Conservation (phyloP, 2,888 invertebrate genomes). For the Escarpia spicata region DNA sequence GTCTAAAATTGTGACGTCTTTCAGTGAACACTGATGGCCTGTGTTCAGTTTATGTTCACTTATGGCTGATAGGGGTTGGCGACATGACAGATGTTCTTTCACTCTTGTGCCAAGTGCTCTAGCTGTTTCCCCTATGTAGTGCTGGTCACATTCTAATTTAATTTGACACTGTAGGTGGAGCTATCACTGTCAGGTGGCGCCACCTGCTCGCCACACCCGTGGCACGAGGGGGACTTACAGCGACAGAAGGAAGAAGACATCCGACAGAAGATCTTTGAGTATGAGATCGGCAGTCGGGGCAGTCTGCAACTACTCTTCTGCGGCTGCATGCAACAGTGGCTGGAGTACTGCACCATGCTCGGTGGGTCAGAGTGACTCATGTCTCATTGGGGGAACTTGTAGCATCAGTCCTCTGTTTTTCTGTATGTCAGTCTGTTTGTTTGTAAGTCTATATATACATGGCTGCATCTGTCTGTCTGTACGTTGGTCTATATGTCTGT, state of each 20-base stretch:
- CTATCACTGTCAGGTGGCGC: not conserved
- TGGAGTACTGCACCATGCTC: slow-evolving; percentile 69
- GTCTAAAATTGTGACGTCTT: too few species aligned
- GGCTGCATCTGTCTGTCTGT: not conserved
- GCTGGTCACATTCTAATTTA: too few species aligned
- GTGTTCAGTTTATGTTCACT: too few species aligned
- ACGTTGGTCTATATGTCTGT: too few species aligned
- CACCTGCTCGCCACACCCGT: slow-evolving; percentile 17
- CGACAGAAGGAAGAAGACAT: slow-evolving; percentile 26
- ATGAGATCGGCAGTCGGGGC: slow-evolving; percentile 70
- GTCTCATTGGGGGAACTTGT: not conserved
- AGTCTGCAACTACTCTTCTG: slow-evolving; percentile 70
- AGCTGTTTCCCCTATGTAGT: too few species aligned
- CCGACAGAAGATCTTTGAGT: slow-evolving; percentile 45
- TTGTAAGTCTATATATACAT: not conserved
- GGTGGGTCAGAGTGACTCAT: slow-evolving; percentile 46
- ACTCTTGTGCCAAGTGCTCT: too few species aligned
- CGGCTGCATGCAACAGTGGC: slow-evolving; percentile 71
- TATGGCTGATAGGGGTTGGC: too few species aligned
- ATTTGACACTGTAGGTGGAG: not conserved
- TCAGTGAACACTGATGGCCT: too few species aligned
- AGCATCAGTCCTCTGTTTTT: not conserved
- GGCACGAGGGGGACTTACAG: slow-evolving; percentile 32
- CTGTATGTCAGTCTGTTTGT: slow-evolving; percentile 22
- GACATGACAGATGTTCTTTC: too few species aligned